phyloP scores from a whole-genome alignment of 2,113 vertebrate genomes.

The Phycodurus eques region DNA sequence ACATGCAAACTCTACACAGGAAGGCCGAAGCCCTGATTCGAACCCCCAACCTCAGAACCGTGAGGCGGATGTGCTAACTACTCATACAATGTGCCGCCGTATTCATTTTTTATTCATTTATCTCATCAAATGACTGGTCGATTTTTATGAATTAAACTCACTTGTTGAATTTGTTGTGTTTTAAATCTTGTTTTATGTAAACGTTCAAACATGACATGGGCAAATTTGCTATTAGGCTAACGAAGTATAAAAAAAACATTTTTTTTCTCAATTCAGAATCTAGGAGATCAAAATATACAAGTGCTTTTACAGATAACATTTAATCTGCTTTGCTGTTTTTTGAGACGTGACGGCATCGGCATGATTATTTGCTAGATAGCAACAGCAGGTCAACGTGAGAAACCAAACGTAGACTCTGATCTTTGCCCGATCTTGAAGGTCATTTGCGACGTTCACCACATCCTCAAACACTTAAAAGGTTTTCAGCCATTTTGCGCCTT shows the following conservation, averaged over 20 bases:
- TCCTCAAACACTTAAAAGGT: conserved; percentile 28
- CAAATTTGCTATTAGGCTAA: not conserved
- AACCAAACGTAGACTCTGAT: conserved; percentile 26
- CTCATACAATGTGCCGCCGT: too few relatives aligned
- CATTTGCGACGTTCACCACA: conserved; percentile 37
- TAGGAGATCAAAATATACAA: not conserved
- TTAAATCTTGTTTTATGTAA: too few relatives aligned
- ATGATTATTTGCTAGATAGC: not conserved
- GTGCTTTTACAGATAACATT: not conserved
- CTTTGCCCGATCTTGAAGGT: conserved; percentile 38
- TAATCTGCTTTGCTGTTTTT: not conserved
- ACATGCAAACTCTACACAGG: too few relatives aligned
- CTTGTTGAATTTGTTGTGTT: too few relatives aligned
- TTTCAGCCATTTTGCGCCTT: conserved; percentile 36
- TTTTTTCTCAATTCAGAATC: not conserved
- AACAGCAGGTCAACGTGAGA: not conserved
- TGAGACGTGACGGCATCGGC: not conserved
- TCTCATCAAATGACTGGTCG: too few relatives aligned
- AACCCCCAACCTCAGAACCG: too few relatives aligned
- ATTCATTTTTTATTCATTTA: too few relatives aligned
- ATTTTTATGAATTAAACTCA: too few relatives aligned
- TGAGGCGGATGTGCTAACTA: too few relatives aligned
- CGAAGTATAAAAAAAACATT: not conserved
- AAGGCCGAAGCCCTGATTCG: too few relatives aligned
- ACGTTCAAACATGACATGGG: too few relatives aligned